Conservation (phyloP, 2,113 vertebrate genomes). For the Paracanthobrama guichenoti region DNA sequence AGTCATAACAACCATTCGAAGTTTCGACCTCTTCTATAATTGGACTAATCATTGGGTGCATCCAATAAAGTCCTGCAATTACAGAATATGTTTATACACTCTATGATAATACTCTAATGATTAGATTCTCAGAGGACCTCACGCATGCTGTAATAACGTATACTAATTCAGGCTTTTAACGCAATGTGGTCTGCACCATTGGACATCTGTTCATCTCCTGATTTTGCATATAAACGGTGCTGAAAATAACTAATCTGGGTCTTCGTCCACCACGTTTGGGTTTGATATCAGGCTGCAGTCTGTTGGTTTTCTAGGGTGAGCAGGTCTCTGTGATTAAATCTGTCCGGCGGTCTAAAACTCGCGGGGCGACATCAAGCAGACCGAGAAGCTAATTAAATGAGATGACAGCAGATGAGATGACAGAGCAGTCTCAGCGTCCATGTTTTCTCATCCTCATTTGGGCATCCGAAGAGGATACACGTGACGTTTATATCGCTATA, state of each 20-base stretch:
- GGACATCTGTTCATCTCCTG: conserved; percentile 45
- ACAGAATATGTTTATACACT: neutral
- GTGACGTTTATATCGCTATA: conserved; percentile 20
- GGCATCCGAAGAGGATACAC: conserved; percentile 15
- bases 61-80: conserved; percentile 20
- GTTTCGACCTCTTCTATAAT: conserved; percentile 2
- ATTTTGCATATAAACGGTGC: conserved; percentile 26
- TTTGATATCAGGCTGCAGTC: neutral
- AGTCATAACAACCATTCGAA: conserved; percentile 9
- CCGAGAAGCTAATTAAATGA: conserved; percentile 55
- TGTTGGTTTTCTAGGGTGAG: conserved; percentile 32
- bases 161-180: conserved; percentile 14
- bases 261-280: neutral
- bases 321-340: conserved; percentile 50
- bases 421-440: conserved; percentile 32
- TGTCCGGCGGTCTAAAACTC: conserved; percentile 35
- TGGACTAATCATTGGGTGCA: neutral
- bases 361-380: conserved; percentile 47
- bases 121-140: neutral
- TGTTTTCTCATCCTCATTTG: conserved; percentile 38
- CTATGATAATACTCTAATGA: neutral
- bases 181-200: conserved; percentile 5
- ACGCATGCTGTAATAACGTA: neutral
- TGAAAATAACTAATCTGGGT: conserved; percentile 18
- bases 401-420: conserved; percentile 54